phyloP scores from a whole-genome alignment of 2,113 vertebrate species.

The Condylura cristata region DNA sequence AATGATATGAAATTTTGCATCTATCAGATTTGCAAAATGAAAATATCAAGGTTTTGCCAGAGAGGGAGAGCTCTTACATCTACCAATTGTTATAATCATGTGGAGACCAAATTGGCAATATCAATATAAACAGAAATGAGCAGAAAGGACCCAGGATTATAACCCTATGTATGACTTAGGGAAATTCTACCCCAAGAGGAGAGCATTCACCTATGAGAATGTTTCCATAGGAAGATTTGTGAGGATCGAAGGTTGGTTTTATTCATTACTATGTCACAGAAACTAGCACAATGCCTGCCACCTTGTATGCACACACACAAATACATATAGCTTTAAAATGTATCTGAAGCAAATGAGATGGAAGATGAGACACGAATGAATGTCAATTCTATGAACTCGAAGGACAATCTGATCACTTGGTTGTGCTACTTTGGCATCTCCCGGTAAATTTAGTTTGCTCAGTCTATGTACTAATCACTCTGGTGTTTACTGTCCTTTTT shows the following conservation, averaged over 20 bases:
- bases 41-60: not conserved
- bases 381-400: not conserved
- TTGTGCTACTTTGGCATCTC: not conserved
- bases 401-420: not conserved
- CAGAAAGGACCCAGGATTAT: not conserved
- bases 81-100: rapidly evolving
- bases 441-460: not conserved
- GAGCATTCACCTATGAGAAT: not conserved
- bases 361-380: not conserved
- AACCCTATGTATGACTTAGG: not conserved
- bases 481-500: not conserved
- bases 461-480: not conserved
- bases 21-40: not conserved
- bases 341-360: not conserved
- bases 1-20: not conserved
- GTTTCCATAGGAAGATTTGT: not conserved
- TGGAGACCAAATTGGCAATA: not conserved
- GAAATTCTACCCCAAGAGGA: not conserved
- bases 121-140: not conserved
- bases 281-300: not conserved
- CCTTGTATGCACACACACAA: not conserved
- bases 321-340: not conserved
- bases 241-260: not conserved
- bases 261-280: not conserved
- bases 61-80: not conserved